Conservation (phyloP, 2,888 invertebrate genomes). For the Galeopsomyia nigrocyanea region DNA sequence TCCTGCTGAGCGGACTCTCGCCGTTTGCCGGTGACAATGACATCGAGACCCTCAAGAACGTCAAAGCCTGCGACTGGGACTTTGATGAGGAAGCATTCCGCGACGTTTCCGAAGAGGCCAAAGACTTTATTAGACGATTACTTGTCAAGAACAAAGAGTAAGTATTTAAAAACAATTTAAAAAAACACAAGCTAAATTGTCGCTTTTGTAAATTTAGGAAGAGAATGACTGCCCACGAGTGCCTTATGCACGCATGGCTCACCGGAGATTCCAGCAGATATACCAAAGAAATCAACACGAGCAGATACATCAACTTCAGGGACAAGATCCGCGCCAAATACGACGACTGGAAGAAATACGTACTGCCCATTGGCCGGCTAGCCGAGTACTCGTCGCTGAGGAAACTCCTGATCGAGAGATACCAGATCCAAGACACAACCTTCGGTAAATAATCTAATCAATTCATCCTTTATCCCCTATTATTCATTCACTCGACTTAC, state of each 20-base stretch:
- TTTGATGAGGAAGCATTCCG: conserved; percentile 97
- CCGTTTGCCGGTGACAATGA: conserved; percentile 99
- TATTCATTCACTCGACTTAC: background rate
- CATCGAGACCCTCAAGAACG: conserved; percentile 97
- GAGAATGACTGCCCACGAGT: conserved; percentile 98
- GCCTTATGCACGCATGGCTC: conserved; percentile 95
- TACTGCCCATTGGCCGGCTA: conserved; percentile 94
- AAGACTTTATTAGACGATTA: conserved; percentile 96
- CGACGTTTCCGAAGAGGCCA: conserved; percentile 95
- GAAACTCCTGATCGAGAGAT: conserved; percentile 95
- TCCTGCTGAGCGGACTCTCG: conserved; percentile 96
- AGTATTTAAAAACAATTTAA: conserved; percentile 60
- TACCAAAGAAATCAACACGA: conserved; percentile 84
- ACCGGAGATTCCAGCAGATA: conserved; percentile 85
- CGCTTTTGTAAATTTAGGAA: conserved; percentile 73
- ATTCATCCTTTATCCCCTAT: background rate
- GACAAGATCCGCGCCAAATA: conserved; percentile 89
- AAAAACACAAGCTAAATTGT: too few relatives aligned
- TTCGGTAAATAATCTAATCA: conserved; percentile 79
- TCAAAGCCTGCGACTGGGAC: conserved; percentile 99
- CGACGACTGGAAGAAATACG: conserved; percentile 84
- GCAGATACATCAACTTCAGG: conserved; percentile 88
- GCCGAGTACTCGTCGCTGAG: conserved; percentile 97
- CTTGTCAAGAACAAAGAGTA: conserved; percentile 94
- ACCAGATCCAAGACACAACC: conserved; percentile 95